A percentile compares a stretch with the other conserved stretches of the same genome.
phyloP scores from a whole-genome alignment of 37 sponge, comb jelly and placozoan species.

The Halisarca cf. caerulea region DNA sequence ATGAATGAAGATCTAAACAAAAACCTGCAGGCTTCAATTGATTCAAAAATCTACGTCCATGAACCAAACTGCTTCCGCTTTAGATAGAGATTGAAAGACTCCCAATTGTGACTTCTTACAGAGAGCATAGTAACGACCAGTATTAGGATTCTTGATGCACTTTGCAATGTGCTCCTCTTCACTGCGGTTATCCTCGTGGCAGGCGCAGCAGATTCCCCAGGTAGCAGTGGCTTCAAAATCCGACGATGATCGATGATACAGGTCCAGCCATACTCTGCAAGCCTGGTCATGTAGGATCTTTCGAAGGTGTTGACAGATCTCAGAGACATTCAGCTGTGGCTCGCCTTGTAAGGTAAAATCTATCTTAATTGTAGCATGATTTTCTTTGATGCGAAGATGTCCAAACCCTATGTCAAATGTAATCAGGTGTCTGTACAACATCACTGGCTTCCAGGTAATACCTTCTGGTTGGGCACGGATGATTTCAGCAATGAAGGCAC shows the following conservation, averaged over 20 bases:
- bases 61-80: slow-evolving; percentile 1
- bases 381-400: background rate
- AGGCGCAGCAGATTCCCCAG: background rate
- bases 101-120: background rate
- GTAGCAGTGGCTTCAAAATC: background rate
- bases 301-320: background rate
- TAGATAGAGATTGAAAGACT: background rate
- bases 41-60: no score
- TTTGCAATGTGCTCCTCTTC: background rate
- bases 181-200: no score
- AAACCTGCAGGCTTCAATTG: no score
- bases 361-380: background rate
- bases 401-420: background rate
- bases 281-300: background rate
- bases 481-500: slow-evolving; percentile 12
- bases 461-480: background rate
- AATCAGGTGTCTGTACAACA: background rate
- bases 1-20: no score
- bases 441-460: background rate
- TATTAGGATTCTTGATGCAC: background rate
- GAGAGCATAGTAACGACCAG: background rate
- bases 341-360: background rate
- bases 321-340: background rate
- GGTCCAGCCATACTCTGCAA: background rate
- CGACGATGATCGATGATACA: background rate